phyloP scores from a whole-genome alignment of 2,797 vertebrate species.

The Tragopan temminckii region DNA sequence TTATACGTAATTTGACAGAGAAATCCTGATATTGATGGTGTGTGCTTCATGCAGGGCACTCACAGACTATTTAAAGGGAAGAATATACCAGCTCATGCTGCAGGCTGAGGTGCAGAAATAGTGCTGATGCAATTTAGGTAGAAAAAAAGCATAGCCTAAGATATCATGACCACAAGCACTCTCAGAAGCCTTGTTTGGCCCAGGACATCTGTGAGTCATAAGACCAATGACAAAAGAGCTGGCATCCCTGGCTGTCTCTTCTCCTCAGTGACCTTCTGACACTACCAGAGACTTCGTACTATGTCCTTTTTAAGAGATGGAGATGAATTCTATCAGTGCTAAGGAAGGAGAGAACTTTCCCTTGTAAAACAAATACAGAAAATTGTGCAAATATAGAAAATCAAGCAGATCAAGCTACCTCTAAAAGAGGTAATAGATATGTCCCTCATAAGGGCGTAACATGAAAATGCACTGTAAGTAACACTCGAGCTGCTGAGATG shows the following conservation, averaged over 20 bases:
- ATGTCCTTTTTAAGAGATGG: not conserved
- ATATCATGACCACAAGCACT: not conserved
- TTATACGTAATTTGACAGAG: not conserved
- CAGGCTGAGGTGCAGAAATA: not conserved
- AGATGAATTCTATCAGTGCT: not conserved
- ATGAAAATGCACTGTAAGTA: slow-evolving; percentile 14
- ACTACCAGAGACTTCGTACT: not conserved
- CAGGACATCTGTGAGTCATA: not conserved
- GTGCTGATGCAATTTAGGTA: not conserved
- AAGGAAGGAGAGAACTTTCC: not conserved
- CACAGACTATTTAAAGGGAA: not conserved
- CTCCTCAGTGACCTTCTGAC: not conserved
- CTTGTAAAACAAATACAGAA: not conserved
- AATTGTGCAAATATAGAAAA: not conserved
- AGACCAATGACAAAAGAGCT: not conserved
- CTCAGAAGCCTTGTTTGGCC: not conserved
- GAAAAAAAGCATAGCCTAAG: not conserved
- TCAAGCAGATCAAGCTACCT: not conserved
- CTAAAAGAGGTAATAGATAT: not conserved
- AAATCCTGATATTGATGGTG: not conserved
- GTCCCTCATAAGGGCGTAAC: not conserved
- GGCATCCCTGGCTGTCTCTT: not conserved
- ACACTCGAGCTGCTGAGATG: not conserved
- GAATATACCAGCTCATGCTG: not conserved
- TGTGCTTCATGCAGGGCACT: slow-evolving; percentile 1